phyloP scores from a whole-genome alignment of 2,113 vertebrate species.

The Callopanchax toddi region DNA sequence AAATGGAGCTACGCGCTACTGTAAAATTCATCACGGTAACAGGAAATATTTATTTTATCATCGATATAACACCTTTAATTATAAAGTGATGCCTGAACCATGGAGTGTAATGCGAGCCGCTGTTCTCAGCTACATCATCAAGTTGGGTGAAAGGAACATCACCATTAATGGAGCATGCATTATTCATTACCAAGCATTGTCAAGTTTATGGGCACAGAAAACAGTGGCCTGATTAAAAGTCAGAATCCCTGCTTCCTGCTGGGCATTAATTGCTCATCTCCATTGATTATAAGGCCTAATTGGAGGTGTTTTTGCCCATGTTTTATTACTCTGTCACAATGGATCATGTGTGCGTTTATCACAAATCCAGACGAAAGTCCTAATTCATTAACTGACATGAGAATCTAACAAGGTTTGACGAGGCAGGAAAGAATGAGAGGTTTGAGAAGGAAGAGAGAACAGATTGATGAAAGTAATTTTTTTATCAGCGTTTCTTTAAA shows the following conservation, averaged over 20 bases:
- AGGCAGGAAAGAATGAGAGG: constrained; percentile 33
- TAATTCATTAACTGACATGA: constrained; percentile 54
- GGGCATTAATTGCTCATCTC: constrained; percentile 68
- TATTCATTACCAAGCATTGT: constrained; percentile 59
- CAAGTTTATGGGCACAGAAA: constrained; percentile 57
- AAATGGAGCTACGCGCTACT: constrained; percentile 1
- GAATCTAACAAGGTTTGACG: constrained; percentile 66
- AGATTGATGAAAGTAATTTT: constrained; percentile 40
- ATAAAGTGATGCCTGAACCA: constrained; percentile 28
- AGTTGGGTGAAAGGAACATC: constrained; percentile 36
- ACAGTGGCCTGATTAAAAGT: constrained; percentile 66
- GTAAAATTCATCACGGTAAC: constrained; percentile 16
- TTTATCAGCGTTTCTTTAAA: constrained; percentile 38
- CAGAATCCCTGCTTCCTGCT: constrained; percentile 55
- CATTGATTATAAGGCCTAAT: constrained; percentile 69
- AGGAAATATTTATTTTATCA: constrained; percentile 8
- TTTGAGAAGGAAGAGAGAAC: constrained; percentile 34
- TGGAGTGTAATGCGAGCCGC: constrained; percentile 45
- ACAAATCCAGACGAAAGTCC: constrained; percentile 58
- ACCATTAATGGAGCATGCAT: constrained; percentile 48
- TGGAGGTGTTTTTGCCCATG: constrained; percentile 52
- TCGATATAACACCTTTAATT: constrained; percentile 21
- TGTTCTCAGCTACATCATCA: constrained; percentile 41
- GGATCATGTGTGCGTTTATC: constrained; percentile 68
- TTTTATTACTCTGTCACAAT: constrained; percentile 80